These are phyloP conservation scores for Myotis findleyi DNA, from an alignment of 2,797 vertebrate genomes.

Conservation along the genomic window DNA sequence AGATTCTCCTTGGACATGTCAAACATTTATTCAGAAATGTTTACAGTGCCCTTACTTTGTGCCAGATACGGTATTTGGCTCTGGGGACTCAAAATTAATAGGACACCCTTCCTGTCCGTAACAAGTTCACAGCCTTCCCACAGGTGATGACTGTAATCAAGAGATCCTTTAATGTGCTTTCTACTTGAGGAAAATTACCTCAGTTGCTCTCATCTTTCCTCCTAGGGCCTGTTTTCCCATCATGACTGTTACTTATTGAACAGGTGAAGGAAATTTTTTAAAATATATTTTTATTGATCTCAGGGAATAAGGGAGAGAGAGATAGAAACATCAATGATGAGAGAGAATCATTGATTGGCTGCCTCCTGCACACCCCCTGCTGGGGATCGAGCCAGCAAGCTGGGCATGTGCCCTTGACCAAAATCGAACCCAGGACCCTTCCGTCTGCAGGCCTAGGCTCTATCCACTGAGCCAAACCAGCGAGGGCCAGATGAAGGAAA, in stretches of 20 bases:
- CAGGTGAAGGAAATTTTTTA: not conserved
- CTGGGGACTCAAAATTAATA: not conserved
- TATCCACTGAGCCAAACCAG: not conserved
- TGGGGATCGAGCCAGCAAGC: not conserved
- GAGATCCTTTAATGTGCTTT: not conserved
- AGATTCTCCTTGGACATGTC: not conserved
- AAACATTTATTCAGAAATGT: slow-evolving; percentile 20
- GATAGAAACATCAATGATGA: not conserved
- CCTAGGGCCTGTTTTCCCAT: not conserved
- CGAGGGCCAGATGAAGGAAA: not conserved
- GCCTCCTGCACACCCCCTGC: not conserved
- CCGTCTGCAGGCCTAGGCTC: not conserved
- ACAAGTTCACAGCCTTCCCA: not conserved
- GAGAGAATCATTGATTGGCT: not conserved
- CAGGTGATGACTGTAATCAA: not conserved
- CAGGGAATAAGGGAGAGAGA: not conserved
- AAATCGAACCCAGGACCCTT: not conserved
- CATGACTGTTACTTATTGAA: not conserved
- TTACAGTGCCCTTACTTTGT: not conserved
- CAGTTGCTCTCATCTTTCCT: not conserved
- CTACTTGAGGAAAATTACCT: not conserved
- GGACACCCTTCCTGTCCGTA: not conserved
- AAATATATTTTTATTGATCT: not conserved
- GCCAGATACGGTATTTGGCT: not conserved
- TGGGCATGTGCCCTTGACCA: not conserved